Conservation (phyloP, 2,888 invertebrate species). For the Drosophila pseudotakahashii region DNA sequence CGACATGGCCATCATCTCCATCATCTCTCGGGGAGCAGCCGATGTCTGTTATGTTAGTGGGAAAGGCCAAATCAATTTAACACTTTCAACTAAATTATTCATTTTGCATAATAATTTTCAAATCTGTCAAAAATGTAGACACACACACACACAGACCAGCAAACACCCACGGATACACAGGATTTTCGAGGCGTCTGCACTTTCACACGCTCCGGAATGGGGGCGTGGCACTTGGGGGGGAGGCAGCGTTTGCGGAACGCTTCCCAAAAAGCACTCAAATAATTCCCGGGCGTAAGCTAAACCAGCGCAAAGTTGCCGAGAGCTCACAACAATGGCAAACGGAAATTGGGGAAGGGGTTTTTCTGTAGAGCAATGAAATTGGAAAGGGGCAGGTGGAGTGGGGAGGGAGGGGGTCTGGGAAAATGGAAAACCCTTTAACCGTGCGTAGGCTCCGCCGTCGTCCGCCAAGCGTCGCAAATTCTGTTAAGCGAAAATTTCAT, state of each 20-base stretch:
- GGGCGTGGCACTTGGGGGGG: slow-evolving; percentile 23
- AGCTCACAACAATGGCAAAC: slow-evolving; percentile 67
- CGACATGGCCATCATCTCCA: slow-evolving; percentile 51
- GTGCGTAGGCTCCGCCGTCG: slow-evolving; percentile 57
- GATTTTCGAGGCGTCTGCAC: slow-evolving; percentile 74
- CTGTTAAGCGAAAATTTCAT: slow-evolving; percentile 82
- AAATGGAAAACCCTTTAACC: slow-evolving; percentile 77
- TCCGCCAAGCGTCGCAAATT: slow-evolving; percentile 75
- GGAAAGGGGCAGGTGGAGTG: slow-evolving; percentile 1
- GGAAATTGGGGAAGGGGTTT: slow-evolving; percentile 16
- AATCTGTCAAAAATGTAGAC: slow-evolving; percentile 80
- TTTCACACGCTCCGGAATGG: slow-evolving; percentile 70
- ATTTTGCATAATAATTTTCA: slow-evolving; percentile 82
- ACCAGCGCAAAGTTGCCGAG: slow-evolving; percentile 76
- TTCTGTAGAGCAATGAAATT: slow-evolving; percentile 1
- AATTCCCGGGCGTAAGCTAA: slow-evolving; percentile 80
- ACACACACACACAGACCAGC: slow-evolving; percentile 33
- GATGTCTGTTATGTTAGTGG: slow-evolving; percentile 53
- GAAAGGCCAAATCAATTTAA: slow-evolving; percentile 81
- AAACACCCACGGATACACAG: slow-evolving; percentile 9
- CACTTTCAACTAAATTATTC: slow-evolving; percentile 81
- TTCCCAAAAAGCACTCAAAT: slow-evolving; percentile 75
- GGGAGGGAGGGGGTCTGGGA: not conserved
- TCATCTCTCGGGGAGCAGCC: slow-evolving; percentile 54
- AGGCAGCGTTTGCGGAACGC: slow-evolving; percentile 15